A percentile compares a stretch with the other conserved stretches of the same genome.
Evolutionary conservation across 2,797 vertebrate genomes (phyloP).

Genomic region (Sebastes vulpes): DNA sequence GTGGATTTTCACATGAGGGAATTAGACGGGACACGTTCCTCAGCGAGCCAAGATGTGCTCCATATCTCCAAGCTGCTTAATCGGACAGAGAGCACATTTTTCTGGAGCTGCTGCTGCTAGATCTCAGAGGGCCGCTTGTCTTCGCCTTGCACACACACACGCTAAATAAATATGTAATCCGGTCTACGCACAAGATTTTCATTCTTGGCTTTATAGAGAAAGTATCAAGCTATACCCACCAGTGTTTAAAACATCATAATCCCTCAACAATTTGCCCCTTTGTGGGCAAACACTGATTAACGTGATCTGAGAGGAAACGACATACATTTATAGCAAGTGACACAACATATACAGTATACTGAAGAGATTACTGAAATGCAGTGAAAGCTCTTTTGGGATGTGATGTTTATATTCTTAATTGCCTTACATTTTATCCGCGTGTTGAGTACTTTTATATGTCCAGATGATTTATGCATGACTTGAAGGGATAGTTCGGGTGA

Average conservation of each 20-base stretch:
- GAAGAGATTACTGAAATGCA: slow-evolving; percentile 9
- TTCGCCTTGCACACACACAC: background rate
- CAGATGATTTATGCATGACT: background rate
- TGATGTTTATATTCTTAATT: slow-evolving; percentile 3
- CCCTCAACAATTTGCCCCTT: slow-evolving; percentile 33
- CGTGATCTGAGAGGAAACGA: slow-evolving; percentile 1
- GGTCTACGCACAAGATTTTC: slow-evolving; percentile 11
- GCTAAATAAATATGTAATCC: slow-evolving; percentile 37
- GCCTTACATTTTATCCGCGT: background rate
- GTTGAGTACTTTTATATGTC: slow-evolving; percentile 2
- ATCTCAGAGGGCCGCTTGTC: slow-evolving; percentile 33
- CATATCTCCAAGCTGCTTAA: slow-evolving; percentile 49
- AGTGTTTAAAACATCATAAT: slow-evolving; percentile 36
- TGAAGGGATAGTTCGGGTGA: background rate
- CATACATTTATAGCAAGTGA: background rate
- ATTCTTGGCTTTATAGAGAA: slow-evolving; percentile 21
- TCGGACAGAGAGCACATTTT: slow-evolving; percentile 42
- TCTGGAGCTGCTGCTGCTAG: background rate
- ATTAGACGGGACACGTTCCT: slow-evolving; percentile 50
- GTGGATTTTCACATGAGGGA: slow-evolving; percentile 58
- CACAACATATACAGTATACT: background rate
- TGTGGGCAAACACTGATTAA: slow-evolving; percentile 22
- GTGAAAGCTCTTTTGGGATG: background rate
- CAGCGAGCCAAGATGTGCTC: slow-evolving; percentile 45
- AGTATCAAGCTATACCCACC: slow-evolving; percentile 1